Base-by-base conservation (phyloP, 2,797 vertebrate genomes). In the Coregonus suidteri region DNA sequence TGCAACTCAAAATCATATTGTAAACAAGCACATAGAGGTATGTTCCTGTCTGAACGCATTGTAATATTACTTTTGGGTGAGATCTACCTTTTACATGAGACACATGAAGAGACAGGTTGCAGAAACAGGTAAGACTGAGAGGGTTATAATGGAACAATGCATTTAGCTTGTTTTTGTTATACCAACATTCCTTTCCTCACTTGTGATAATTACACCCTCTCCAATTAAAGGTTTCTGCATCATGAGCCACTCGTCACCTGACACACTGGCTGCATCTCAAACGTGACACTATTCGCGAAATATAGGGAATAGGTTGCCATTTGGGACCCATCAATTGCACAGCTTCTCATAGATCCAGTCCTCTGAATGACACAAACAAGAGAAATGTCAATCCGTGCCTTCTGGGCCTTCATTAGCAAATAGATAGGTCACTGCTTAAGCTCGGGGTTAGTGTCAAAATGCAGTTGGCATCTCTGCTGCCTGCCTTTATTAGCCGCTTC, bases 1-100 rank as follows among this genome's bases (percentile, higher is more conserved):
- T 84, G 87, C 79, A 31, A 65, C 25, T 31, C 64, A 85, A 85
- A 76, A 79, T 81, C 76, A 76, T 75, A 51, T 76, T 84, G 83
- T 76, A 6, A 84, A 86, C 81, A 75, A n/a, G 41, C 78, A 81
- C 79, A 80, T 30, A 11, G 18, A 75, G 76, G 75, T 71, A 77
- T 56, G 71, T 30, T 51, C 65, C 14, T 62, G 75, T 77, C 76
- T 66, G 83, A 80, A 72, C n/a, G 6, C 18, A 52, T 65, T 35
- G 54, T 78, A 76, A 71, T 81, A 31, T 51, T 64, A 79, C 62
- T 15, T 0, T 14, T 16, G 74, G 76, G 78, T 80, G 41, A 79
- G 74, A 77, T 71, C 15, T 14, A 16, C 16, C 18, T 15, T 71
- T 71, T 14, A 30, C 47, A 52, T 53, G 70, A 67, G 30, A 18